Percentiles rank a stretch among this genome's conserved stretches.
These are phyloP conservation scores for Nipponia nippon DNA, from an alignment of 2,113 vertebrate genomes.

Conservation along the genomic window DNA sequence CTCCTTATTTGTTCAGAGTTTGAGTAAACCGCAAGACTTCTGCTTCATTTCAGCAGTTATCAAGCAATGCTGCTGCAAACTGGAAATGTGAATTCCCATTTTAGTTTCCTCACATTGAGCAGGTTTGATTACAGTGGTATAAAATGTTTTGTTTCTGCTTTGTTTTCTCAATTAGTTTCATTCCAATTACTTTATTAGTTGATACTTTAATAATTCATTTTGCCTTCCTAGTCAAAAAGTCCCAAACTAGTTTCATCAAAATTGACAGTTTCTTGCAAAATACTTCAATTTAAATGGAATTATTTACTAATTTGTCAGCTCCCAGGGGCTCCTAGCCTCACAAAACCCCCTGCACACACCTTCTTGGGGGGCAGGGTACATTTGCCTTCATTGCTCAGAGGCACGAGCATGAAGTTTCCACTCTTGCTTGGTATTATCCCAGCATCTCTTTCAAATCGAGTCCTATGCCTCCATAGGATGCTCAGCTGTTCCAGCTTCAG, in stretches of 20 bases:
- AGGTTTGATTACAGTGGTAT: not conserved
- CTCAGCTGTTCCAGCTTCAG: not conserved
- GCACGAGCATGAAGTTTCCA: not conserved
- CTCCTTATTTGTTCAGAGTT: not conserved
- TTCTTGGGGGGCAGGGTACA: not conserved
- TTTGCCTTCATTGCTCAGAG: not conserved
- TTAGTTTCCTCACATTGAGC: not conserved
- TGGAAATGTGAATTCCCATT: not conserved
- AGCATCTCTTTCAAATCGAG: not conserved
- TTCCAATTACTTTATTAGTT: not conserved
- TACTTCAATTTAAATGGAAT: not conserved
- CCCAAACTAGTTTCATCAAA: not conserved
- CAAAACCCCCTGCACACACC: fast-evolving
- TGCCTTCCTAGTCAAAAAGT: not conserved
- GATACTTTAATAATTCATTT: not conserved
- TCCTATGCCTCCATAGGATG: fast-evolving
- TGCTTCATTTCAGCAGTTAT: not conserved
- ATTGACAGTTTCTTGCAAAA: not conserved
- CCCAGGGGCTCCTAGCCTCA: not conserved
- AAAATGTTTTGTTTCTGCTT: not conserved
- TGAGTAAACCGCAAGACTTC: not conserved
- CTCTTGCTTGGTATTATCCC: not conserved
- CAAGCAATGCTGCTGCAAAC: not conserved
- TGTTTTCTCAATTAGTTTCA: not conserved
- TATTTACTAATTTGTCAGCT: not conserved